Evolutionary conservation across 2,888 invertebrate species (phyloP).

Genomic region (Pammene fasciana): DNA sequence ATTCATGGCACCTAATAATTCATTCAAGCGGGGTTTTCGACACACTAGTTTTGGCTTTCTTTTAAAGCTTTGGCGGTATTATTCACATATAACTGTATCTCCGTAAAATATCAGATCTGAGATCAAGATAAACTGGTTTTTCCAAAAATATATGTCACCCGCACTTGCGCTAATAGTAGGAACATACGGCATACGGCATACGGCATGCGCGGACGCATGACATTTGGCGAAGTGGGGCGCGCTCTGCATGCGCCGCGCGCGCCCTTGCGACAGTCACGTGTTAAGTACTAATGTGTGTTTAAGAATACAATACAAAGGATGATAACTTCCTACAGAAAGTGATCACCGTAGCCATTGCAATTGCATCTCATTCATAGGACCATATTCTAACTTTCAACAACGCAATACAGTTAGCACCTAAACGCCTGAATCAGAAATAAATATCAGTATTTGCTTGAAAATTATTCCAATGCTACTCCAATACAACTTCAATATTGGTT

Average conservation of each 20-base stretch:
- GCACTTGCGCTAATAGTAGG: background rate
- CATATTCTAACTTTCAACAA: too few relatives aligned
- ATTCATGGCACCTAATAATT: too few relatives aligned
- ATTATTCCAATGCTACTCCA: too few relatives aligned
- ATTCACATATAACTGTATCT: too few relatives aligned
- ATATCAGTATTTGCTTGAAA: too few relatives aligned
- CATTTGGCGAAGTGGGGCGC: constrained; percentile 67
- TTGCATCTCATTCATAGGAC: too few relatives aligned
- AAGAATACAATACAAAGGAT: background rate
- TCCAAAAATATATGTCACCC: background rate
- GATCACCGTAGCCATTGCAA: background rate
- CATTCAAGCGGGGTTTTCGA: too few relatives aligned
- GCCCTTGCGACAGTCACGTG: constrained; percentile 69
- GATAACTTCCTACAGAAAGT: background rate
- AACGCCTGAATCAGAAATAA: too few relatives aligned
- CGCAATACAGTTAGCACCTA: too few relatives aligned
- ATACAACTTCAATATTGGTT: too few relatives aligned
- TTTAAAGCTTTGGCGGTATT: too few relatives aligned
- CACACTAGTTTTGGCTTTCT: too few relatives aligned
- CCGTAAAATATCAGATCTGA: background rate
- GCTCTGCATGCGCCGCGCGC: constrained; percentile 60
- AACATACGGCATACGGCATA: constrained; percentile 17
- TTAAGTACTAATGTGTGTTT: constrained; percentile 40
- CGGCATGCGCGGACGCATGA: constrained; percentile 54
- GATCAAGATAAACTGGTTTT: background rate